Conservation (phyloP, 2,797 vertebrate species). For the Bradypus variegatus region DNA sequence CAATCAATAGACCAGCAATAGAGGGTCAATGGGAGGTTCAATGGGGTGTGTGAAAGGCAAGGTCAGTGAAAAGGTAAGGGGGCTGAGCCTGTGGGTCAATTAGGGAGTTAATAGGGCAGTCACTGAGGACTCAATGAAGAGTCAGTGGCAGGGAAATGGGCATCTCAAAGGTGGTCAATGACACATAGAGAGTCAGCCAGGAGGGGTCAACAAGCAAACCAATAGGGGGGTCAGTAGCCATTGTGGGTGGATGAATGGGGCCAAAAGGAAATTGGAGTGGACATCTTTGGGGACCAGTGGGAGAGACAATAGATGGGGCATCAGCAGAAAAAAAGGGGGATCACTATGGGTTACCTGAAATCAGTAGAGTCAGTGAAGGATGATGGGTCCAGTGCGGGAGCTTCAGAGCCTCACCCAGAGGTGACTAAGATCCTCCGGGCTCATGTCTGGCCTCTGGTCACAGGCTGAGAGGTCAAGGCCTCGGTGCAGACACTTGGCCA, state of each 20-base stretch:
- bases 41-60: background rate
- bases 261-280: background rate
- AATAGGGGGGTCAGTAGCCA: background rate
- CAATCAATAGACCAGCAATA: background rate
- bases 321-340: background rate
- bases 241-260: background rate
- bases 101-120: background rate
- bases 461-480: slow-evolving; percentile 71
- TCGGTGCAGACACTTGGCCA: slow-evolving; percentile 63
- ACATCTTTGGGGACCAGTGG: background rate
- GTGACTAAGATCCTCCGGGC: background rate
- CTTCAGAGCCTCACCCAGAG: background rate
- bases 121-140: background rate
- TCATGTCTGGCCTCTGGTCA: slow-evolving; percentile 25
- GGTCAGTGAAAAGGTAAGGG: background rate
- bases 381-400: background rate
- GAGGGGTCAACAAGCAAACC: background rate
- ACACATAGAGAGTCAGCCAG: background rate
- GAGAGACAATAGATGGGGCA: background rate
- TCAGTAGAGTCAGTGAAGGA: background rate
- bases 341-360: background rate
- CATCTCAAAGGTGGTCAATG: background rate
- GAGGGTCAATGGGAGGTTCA: background rate
- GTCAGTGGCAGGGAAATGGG: background rate
- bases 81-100: background rate